Evolutionary conservation across 2,797 vertebrate species (phyloP).

Genomic region (Phrynocephalus guinanensis): DNA sequence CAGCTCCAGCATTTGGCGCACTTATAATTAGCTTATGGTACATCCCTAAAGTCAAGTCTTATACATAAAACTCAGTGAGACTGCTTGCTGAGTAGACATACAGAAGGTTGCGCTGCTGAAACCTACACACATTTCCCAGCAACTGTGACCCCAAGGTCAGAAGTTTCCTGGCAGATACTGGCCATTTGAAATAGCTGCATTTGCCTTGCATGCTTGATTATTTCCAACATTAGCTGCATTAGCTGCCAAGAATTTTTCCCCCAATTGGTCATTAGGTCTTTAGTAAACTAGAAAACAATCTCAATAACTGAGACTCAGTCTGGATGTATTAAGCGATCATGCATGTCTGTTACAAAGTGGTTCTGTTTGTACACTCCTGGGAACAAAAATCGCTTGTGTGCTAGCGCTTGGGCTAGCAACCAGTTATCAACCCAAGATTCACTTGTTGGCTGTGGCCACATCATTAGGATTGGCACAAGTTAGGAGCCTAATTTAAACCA

Average conservation of each 20-base stretch:
- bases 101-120: background rate
- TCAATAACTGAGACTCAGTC: background rate
- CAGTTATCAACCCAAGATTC: constrained; percentile 34
- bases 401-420: background rate
- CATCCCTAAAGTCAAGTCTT: background rate
- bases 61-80: background rate
- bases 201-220: constrained; percentile 21
- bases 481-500: constrained; percentile 24
- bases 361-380: background rate
- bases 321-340: constrained; percentile 17
- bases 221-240: background rate
- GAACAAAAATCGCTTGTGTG: background rate
- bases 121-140: background rate
- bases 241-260: constrained; percentile 36
- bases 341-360: background rate
- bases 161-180: constrained; percentile 21
- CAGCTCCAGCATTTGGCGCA: background rate
- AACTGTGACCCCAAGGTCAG: background rate
- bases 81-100: background rate
- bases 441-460: constrained; percentile 19
- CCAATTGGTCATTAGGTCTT: background rate
- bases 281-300: constrained; percentile 21
- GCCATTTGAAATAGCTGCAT: constrained; percentile 20
- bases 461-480: constrained; percentile 26
- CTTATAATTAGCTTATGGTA: background rate